These are phyloP conservation scores for Synanthedon andrenaeformis DNA, from an alignment of 2,888 invertebrate genomes.

Conservation along the genomic window DNA sequence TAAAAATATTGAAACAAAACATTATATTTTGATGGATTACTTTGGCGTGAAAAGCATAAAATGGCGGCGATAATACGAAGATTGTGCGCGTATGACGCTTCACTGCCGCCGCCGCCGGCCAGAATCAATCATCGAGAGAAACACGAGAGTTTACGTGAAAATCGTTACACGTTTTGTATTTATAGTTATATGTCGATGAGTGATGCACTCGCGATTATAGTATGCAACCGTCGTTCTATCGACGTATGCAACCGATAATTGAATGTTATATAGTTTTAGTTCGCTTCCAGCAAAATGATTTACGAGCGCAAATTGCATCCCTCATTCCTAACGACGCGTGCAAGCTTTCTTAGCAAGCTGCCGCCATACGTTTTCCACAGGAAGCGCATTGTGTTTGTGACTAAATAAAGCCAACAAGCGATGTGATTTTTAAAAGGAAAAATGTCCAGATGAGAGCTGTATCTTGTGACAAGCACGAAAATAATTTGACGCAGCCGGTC, in stretches of 20 bases:
- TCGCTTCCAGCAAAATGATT: neutral
- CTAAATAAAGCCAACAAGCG: conserved; percentile 50
- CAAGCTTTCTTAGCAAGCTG: conserved; percentile 9
- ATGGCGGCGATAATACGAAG: conserved; percentile 31
- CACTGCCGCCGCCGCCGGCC: conserved; percentile 17
- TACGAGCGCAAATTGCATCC: neutral
- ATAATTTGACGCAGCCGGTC: conserved; percentile 70
- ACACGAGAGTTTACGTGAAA: conserved; percentile 24
- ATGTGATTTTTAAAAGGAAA: conserved; percentile 65
- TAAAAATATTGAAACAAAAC: conserved; percentile 18
- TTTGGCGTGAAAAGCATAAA: conserved; percentile 32
- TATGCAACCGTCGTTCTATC: too few species aligned
- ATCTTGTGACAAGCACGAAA: conserved; percentile 70
- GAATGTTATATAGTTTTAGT: neutral
- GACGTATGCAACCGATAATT: neutral
- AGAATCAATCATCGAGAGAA: conserved; percentile 29
- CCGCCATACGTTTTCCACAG: conserved; percentile 37
- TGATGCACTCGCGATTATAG: neutral
- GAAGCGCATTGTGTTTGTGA: conserved; percentile 35
- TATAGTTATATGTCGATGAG: neutral
- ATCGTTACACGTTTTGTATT: conserved; percentile 33
- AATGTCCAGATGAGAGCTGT: conserved; percentile 66
- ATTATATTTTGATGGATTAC: conserved; percentile 25
- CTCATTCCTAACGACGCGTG: neutral
- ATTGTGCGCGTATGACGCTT: conserved; percentile 15